Conservation (phyloP, 2,113 vertebrate species). For the Heliornis fulica region DNA sequence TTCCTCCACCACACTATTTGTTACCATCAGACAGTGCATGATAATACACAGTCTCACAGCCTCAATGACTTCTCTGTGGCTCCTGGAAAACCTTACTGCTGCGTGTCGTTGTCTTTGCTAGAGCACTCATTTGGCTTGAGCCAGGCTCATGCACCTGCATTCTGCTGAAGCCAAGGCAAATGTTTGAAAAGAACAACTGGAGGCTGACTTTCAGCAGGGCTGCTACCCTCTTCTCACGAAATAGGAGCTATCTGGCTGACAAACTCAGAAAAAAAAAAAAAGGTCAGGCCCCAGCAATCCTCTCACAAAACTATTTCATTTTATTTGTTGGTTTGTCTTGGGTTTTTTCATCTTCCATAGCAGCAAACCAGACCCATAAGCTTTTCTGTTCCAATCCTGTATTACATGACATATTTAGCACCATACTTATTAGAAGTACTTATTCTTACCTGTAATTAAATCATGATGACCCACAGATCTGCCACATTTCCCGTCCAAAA, state of each 20-base stretch:
- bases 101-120: neutral
- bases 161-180: neutral
- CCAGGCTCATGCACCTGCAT: neutral
- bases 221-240: neutral
- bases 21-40: neutral
- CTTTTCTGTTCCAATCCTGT: neutral
- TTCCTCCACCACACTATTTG: neutral
- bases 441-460: conserved; percentile 86
- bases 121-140: neutral
- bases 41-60: neutral
- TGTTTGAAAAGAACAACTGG: neutral
- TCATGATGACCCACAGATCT: conserved; percentile 80
- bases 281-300: neutral
- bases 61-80: neutral
- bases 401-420: neutral
- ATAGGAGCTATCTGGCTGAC: neutral
- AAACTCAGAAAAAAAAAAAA: neutral
- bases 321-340: neutral
- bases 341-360: neutral
- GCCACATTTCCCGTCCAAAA: conserved; percentile 83
- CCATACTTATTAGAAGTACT: neutral
- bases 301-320: neutral
- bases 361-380: neutral
- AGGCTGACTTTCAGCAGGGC: neutral
- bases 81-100: neutral